Conservation (phyloP, 2,888 invertebrate genomes). For the Xestia c-nigrum region DNA sequence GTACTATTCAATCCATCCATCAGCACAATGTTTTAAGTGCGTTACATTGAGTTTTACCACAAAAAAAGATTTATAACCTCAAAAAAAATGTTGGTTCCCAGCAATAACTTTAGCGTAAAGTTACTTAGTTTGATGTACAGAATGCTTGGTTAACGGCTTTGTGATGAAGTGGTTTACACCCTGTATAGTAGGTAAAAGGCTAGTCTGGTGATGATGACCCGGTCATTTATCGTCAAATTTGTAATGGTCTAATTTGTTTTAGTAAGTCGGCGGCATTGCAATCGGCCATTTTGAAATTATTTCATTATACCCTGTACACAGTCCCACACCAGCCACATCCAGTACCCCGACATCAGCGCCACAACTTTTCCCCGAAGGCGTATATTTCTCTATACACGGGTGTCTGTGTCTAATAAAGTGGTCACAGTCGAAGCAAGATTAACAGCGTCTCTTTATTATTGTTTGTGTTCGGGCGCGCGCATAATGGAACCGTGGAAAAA, state of each 20-base stretch:
- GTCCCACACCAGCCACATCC: constrained; percentile 64
- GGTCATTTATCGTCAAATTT: background rate
- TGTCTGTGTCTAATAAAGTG: constrained; percentile 89
- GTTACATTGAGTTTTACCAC: too few species aligned
- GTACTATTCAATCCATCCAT: too few species aligned
- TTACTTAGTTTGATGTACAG: too few species aligned
- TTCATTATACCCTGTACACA: background rate
- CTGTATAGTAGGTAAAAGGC: background rate
- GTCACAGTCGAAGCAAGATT: constrained; percentile 90
- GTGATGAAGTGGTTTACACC: too few species aligned
- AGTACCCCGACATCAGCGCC: constrained; percentile 59
- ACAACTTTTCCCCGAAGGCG: constrained; percentile 85
- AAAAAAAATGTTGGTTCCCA: too few species aligned
- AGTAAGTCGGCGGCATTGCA: background rate
- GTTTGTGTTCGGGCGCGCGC: constrained; percentile 78
- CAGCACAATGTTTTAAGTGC: too few species aligned
- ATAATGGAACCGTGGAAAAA: constrained; percentile 66
- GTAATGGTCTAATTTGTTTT: too few species aligned
- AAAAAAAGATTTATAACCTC: too few species aligned
- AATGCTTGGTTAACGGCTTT: too few species aligned
- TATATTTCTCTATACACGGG: constrained; percentile 88
- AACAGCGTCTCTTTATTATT: constrained; percentile 87
- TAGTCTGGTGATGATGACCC: background rate
- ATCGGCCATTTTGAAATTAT: background rate
- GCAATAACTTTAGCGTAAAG: too few species aligned